Conservation (phyloP, 2,113 vertebrate species). For the Larimichthys crocea region DNA sequence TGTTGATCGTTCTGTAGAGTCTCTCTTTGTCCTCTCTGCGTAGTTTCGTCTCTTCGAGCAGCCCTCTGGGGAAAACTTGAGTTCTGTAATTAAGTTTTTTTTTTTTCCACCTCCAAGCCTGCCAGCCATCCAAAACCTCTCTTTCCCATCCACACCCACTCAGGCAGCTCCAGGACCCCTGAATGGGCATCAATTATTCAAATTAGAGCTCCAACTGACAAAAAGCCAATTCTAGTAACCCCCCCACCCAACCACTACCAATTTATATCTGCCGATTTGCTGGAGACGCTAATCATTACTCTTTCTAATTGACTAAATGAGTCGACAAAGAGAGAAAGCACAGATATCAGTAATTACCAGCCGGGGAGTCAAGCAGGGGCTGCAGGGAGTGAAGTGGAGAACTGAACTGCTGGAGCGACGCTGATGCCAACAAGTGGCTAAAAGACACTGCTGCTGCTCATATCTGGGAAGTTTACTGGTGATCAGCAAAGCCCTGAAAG, state of each 20-base stretch:
- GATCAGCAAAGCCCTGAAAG: background rate
- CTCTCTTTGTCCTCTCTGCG: constrained; percentile 30
- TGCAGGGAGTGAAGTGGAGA: constrained; percentile 51
- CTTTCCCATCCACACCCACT: constrained; percentile 56
- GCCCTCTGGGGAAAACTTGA: constrained; percentile 54
- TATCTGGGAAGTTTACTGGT: background rate
- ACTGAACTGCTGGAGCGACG: constrained; percentile 26
- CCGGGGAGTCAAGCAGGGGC: constrained; percentile 53
- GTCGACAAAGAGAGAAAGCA: constrained; percentile 73
- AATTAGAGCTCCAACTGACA: constrained; percentile 80
- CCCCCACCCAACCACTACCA: constrained; percentile 2
- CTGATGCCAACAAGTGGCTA: constrained; percentile 66
- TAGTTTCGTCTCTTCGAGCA: constrained; percentile 20
- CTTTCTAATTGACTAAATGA: constrained; percentile 82
- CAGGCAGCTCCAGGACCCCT: constrained; percentile 50
- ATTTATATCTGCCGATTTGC: constrained; percentile 76
- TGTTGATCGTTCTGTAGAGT: constrained; percentile 32
- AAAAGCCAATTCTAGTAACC: constrained; percentile 79
- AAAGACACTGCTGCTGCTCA: constrained; percentile 50
- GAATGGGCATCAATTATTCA: constrained; percentile 78
- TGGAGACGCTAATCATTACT: constrained; percentile 78
- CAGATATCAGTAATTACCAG: constrained; percentile 75
- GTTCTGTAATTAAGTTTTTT: constrained; percentile 58
- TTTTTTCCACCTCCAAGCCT: constrained; percentile 45
- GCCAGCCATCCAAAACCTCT: constrained; percentile 42